Conservation (phyloP, 2,113 vertebrate species). For the Eubucco bourcierii region DNA sequence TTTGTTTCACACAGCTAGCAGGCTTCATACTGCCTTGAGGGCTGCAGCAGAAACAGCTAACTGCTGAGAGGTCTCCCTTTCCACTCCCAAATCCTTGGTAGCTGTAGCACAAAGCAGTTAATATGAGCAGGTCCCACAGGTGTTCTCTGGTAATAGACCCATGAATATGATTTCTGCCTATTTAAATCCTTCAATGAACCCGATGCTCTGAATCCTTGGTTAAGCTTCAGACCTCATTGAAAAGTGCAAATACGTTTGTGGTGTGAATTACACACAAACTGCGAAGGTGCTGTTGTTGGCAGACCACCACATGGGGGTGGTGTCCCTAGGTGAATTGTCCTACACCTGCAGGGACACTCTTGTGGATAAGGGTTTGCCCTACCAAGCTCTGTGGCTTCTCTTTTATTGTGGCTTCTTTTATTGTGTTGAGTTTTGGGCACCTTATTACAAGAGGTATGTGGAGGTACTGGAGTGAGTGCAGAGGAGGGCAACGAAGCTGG, state of each 20-base stretch:
- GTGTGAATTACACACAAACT: neutral
- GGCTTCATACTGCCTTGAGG: neutral
- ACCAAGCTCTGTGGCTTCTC: neutral
- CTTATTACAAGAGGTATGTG: no score
- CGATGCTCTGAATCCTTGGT: neutral
- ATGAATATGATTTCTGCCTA: neutral
- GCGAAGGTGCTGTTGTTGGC: neutral
- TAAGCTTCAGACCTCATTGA: neutral
- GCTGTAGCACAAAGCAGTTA: neutral
- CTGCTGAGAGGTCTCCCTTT: neutral
- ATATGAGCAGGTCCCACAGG: neutral
- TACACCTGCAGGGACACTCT: neutral
- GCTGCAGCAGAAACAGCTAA: neutral
- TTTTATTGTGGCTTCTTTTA: no score
- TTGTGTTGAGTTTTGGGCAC: no score
- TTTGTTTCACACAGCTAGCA: neutral
- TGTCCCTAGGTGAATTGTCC: neutral
- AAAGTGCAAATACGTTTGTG: neutral
- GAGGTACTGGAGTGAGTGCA: no score
- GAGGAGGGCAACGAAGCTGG: no score
- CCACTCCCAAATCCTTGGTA: neutral
- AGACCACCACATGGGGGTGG: neutral
- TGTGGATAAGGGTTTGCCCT: neutral
- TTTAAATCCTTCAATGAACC: neutral
- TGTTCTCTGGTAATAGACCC: neutral